These are phyloP conservation scores for Phytoseiulus persimilis DNA, from an alignment of 2,888 invertebrate species.

Conservation along the genomic window DNA sequence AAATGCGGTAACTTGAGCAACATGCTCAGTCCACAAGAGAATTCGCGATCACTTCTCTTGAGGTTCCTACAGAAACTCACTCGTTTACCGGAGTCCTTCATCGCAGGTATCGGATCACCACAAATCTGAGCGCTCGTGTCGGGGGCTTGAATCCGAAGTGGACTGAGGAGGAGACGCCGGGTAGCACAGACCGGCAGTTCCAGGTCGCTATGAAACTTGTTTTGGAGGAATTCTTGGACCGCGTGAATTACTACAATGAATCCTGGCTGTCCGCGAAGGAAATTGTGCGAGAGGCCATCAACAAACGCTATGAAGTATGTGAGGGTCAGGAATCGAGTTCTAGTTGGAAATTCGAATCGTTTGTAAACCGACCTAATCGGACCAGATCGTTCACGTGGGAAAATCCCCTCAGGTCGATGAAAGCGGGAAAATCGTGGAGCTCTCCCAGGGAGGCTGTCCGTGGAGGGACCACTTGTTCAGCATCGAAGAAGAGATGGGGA, in stretches of 20 bases:
- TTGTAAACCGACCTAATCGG: background rate
- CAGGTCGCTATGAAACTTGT: conserved; percentile 67
- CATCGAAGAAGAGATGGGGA: conserved; percentile 65
- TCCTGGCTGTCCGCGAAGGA: conserved; percentile 80
- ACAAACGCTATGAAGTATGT: conserved; percentile 56
- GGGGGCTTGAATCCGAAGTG: conserved; percentile 71
- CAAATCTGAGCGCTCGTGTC: conserved; percentile 68
- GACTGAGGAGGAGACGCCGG: conserved; percentile 52
- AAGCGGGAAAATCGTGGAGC: conserved; percentile 71
- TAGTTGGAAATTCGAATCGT: background rate
- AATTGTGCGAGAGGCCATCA: conserved; percentile 64
- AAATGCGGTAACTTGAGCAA: conserved; percentile 27
- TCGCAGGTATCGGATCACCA: conserved; percentile 63
- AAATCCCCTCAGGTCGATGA: conserved; percentile 56
- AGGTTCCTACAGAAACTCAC: background rate
- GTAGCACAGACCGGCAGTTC: conserved; percentile 55
- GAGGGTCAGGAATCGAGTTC: background rate
- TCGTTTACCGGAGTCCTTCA: conserved; percentile 17
- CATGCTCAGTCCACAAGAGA: background rate
- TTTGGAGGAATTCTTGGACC: conserved; percentile 68
- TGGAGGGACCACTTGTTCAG: conserved; percentile 83
- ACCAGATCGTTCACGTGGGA: background rate
- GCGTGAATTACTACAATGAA: conserved; percentile 57
- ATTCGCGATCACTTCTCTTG: background rate
- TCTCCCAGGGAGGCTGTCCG: conserved; percentile 62